These are phyloP conservation scores for Resseliella maxima DNA, from an alignment of 2,888 invertebrate species.

Conservation along the genomic window DNA sequence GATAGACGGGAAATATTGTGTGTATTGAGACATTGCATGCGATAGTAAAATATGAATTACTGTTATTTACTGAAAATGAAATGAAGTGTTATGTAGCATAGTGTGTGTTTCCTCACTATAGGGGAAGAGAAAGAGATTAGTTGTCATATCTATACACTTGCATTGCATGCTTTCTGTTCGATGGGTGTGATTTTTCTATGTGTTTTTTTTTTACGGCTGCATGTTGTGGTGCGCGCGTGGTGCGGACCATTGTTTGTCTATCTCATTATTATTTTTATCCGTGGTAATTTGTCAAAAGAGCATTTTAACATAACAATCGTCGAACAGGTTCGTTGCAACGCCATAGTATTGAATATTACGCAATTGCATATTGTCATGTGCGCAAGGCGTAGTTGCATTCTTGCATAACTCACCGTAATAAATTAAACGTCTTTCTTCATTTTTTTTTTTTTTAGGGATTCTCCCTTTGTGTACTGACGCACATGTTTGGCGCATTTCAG, in stretches of 20 bases:
- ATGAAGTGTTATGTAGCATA: not conserved
- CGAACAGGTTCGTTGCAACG: slow-evolving; percentile 7
- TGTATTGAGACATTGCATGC: slow-evolving; percentile 18
- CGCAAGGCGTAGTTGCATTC: slow-evolving; percentile 3
- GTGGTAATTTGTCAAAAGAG: slow-evolving; percentile 44
- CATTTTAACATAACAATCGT: not conserved
- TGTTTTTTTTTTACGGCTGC: not conserved
- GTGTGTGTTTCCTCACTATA: not conserved
- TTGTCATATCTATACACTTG: not conserved
- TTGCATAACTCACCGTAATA: slow-evolving; percentile 11
- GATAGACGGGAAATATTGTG: not conserved
- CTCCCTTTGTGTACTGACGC: slow-evolving; percentile 9
- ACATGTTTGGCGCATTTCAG: not conserved
- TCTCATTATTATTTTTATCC: slow-evolving; percentile 45
- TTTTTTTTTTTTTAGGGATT: not conserved
- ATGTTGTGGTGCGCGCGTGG: not conserved
- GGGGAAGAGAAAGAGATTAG: not conserved
- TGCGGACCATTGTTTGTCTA: not conserved
- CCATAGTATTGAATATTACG: not conserved
- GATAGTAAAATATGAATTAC: slow-evolving; percentile 42
- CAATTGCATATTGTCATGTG: slow-evolving; percentile 11
- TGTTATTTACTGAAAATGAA: not conserved
- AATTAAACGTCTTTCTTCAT: slow-evolving; percentile 36
- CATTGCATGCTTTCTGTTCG: not conserved
- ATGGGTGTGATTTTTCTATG: slow-evolving; percentile 18